Evolutionary conservation across 2,888 invertebrate species (phyloP), one percentile per base, ranked within the genome.

Genomic region (Drosophila anceps): DNA sequence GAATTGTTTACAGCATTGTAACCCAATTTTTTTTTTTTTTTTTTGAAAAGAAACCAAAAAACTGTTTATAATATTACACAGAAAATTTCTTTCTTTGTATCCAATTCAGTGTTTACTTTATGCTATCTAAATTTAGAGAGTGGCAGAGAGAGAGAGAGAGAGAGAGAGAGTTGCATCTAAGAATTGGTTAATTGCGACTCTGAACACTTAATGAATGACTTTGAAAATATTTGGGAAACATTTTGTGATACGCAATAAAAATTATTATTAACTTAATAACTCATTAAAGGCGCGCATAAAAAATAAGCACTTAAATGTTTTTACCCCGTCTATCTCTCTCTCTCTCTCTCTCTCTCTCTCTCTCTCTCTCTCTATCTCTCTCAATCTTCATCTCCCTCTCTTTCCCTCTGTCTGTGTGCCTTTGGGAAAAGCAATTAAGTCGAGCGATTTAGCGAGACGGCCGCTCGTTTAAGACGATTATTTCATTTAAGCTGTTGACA

Each of bases 401-500:
- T 18, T 24, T 33, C 2, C 20, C n/a, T 29, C 6, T 24, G 41
- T 37, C n/a, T 27, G n/a, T n/a, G n/a, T n/a, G n/a, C n/a, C 13
- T 41, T n/a, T 44, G 62, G 50, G 73, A 65, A 85, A 88, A 89
- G 84, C 83, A 90, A 91, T 91, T 91, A 90, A 84, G 75, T 71
- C 69, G 55, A 66, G 67, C 69, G 78, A 75, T 72, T 70, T 71
- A 50, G 64, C 69, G 37, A 64, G 74, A 65, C 64, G 37, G 62
- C 18, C 59, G 69, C 69, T 83, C 83, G 79, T 91, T 90, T 91
- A 90, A 90, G 91, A 83, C 79, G 82, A 90, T 90, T 90, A 91
- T 90, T 90, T 86, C 84, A 90, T 91, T 88, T 81, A 87, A 86
- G 87, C 84, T 76, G 88, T 79, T 91, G 91, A 90, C 90, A 91